Base-by-base conservation (phyloP, 2,797 vertebrate genomes). In the Serranus cabrilla region DNA sequence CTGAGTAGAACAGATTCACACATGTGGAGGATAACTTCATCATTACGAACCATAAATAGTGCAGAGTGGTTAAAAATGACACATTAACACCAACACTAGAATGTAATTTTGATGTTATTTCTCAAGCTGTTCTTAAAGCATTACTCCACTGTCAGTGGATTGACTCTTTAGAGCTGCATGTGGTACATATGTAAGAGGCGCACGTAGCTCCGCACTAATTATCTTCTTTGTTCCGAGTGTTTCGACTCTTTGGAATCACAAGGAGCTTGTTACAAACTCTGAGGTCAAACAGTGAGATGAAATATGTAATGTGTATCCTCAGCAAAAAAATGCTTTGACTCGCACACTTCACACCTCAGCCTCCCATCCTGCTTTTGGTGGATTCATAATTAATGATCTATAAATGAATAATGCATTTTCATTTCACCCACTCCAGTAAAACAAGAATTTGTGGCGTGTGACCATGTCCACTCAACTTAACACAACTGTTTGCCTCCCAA, bases 391-490 rank as follows among this genome's bases (percentile, higher is more conserved):
- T 94, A 91, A 95, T 93, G 85, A 88, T 90, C 75, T 88, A 71
- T 77, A 68, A 87, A 95, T 95, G 90, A 95, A 95, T 93, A 87
- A 95, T 94, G 82, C 76, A 95, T 93, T 92, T 92, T 89, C 86
- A 90, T 93, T 90, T 80, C 85, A 84, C 68, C 82, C 79, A 76
- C 86, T 84, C 79, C 82, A 82, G 86, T 88, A 76, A 88, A 87
- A 92, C 91, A 89, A 84, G 88, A 90, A 66, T 88, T 84, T 90
- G 87, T 89, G 89, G 80, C 69, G 82, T 85, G 85, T 91, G 84
- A 91, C 91, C 76, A 79, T 90, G 75, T 93, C 90, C 85, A 84
- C 80, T 87, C 79, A 88, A 82, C 84, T 85, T 87, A 85, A 74
- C 80, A 79, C 76, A 85, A 90, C 80, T 72, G 68, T 82, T 85